Base-by-base conservation (phyloP, 1,140 invertebrate genomes). In the Drosophila ohnishii region DNA sequence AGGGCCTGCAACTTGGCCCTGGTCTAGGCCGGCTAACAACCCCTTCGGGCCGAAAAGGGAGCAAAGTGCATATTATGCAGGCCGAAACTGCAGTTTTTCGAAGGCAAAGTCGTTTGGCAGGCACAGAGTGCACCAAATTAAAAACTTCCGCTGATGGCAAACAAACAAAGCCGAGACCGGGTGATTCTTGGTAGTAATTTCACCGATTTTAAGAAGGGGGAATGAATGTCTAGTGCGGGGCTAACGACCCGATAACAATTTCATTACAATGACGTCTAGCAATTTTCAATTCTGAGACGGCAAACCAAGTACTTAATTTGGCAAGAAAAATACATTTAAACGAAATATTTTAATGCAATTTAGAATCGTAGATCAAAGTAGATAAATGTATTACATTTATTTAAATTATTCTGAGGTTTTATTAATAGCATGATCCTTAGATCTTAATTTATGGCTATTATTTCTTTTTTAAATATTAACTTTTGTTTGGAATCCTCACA, bases 21-120 rank as follows among this genome's bases (percentile, higher is more conserved):
- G 19, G 51, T 37, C 51, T 50, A 50, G 60, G 60, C 65, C 7
- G 63, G 40, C 40, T 56, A 58, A 40, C 66, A 70, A 71, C 62
- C 74, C 75, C 71, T 53, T 48, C 47, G 45, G 47, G 34, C 16
- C 57, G 25, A 51, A 56, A 75, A 55, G 34, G 58, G 40, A 30
- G 50, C 75, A 82, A 83, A 82, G 71, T 87, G 82, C 82, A 86
- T 83, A 86, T 83, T 87, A 86, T 87, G 83, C 79, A 82, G 75
- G 51, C 75, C 75, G 64, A 86, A 87, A 88, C 83, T 86, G 83
- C 83, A 86, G 57, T 83, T 78, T 48, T 35, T 55, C 51, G 16
- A 80, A 47, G 45, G 35, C 47, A 19, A 53, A 42, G 37, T 65
- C 65, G 57, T 73, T 61, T 50, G 72, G 53, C 50, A 35, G 6